A percentile compares a stretch with the other conserved stretches of the same genome.
phyloP scores from a whole-genome alignment of 2,797 vertebrate species.

The Muscicapa striata region DNA sequence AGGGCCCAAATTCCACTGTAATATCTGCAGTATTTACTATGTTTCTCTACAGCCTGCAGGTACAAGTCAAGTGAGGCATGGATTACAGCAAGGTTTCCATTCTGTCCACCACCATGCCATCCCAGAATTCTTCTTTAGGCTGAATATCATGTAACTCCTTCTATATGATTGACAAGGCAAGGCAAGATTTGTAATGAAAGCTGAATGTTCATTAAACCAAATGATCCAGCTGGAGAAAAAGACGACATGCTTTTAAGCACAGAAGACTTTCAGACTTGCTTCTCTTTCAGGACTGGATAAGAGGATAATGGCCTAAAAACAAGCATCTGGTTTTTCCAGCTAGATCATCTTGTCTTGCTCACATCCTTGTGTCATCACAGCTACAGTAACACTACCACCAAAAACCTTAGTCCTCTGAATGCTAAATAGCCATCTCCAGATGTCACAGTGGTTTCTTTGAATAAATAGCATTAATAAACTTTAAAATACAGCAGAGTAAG shows the following conservation, averaged over 20 bases:
- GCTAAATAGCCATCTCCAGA: not conserved
- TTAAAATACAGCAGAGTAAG: not conserved
- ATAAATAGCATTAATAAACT: not conserved
- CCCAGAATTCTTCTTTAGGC: not conserved
- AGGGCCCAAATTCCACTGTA: not conserved
- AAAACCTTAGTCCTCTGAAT: not conserved
- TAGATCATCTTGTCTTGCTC: not conserved
- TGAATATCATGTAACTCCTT: not conserved
- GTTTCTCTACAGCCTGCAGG: not conserved
- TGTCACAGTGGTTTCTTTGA: not conserved
- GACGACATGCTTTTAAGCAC: not conserved
- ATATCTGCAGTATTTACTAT: not conserved
- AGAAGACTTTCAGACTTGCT: not conserved
- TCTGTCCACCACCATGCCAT: not conserved
- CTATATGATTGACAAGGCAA: not conserved
- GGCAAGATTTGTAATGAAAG: not conserved
- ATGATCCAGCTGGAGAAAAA: not conserved
- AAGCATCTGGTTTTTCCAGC: not conserved
- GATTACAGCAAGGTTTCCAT: not conserved
- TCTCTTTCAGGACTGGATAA: not conserved
- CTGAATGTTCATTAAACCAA: not conserved
- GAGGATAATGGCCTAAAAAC: not conserved
- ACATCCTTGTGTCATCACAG: not conserved
- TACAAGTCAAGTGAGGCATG: not conserved
- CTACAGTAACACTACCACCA: not conserved